These are phyloP conservation scores for Nyctereutes procyonoides DNA, from an alignment of 2,113 vertebrate genomes.

Conservation along the genomic window DNA sequence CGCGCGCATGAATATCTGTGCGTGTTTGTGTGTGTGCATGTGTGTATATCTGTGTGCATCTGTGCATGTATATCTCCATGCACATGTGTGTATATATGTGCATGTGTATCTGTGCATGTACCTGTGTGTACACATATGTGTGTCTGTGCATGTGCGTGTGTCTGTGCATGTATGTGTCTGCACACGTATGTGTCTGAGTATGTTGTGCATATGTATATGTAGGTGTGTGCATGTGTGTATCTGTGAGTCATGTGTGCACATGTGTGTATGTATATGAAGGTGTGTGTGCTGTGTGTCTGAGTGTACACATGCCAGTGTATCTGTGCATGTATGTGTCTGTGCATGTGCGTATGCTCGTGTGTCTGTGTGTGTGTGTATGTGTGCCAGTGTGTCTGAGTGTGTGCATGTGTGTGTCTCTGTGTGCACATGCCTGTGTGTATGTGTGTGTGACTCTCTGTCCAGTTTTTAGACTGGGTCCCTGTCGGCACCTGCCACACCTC, in stretches of 20 bases:
- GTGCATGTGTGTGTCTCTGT: not conserved
- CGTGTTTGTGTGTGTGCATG: accelerated
- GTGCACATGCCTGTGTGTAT: not conserved
- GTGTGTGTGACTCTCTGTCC: too few relatives aligned
- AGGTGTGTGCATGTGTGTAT: not conserved
- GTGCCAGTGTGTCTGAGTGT: not conserved
- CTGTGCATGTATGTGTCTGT: too few relatives aligned
- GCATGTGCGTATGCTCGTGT: too few relatives aligned
- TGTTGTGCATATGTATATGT: not conserved
- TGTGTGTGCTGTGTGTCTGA: too few relatives aligned
- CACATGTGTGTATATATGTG: not conserved
- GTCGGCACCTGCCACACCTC: accelerated
- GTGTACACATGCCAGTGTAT: too few relatives aligned
- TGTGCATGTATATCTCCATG: not conserved
- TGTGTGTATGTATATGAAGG: too few relatives aligned
- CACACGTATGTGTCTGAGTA: too few relatives aligned
- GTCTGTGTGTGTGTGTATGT: not conserved
- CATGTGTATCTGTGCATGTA: not conserved
- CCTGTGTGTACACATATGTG: too few relatives aligned
- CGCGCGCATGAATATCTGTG: accelerated
- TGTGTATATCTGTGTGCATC: too few relatives aligned
- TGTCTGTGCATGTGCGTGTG: not conserved
- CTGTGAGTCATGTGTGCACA: not conserved
- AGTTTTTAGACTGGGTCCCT: not conserved
- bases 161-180: too few relatives aligned